phyloP scores from a whole-genome alignment of 1,140 invertebrate species.

The Cydia pomonella region DNA sequence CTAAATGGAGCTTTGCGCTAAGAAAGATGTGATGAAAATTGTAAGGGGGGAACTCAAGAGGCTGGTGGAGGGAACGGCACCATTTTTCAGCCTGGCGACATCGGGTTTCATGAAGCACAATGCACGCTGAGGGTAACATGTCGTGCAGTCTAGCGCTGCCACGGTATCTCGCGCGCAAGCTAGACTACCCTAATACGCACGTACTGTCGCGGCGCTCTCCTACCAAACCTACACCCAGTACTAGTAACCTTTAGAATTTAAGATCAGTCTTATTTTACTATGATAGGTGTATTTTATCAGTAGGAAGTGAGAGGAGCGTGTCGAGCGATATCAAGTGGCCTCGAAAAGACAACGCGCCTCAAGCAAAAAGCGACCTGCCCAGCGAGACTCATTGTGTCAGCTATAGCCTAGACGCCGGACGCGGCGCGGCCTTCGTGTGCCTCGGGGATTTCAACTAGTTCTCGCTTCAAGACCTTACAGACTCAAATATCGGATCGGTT shows the following conservation, averaged over 20 bases:
- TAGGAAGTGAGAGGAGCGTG: slow-evolving; percentile 35
- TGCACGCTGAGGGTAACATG: no score
- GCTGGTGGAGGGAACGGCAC: no score
- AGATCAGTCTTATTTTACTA: not conserved
- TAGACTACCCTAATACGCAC: no score
- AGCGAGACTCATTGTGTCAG: slow-evolving; percentile 44
- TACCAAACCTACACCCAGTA: not conserved
- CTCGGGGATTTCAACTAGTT: slow-evolving; percentile 50
- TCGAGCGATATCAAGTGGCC: slow-evolving; percentile 38
- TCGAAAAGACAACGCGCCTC: slow-evolving; percentile 37
- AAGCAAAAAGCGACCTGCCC: slow-evolving; percentile 45
- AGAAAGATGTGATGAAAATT: no score
- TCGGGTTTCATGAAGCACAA: no score
- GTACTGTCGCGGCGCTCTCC: no score
- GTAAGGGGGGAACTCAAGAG: no score
- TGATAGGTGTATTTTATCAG: slow-evolving; percentile 5
- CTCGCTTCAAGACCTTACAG: slow-evolving; percentile 34
- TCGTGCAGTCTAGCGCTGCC: no score
- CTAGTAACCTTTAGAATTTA: not conserved
- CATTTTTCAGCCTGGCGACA: no score
- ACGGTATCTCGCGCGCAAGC: no score
- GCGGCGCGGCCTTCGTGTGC: slow-evolving; percentile 40
- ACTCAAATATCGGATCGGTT: not conserved
- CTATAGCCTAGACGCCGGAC: slow-evolving; percentile 41
- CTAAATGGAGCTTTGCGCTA: no score